Conservation (phyloP, 2,888 invertebrate genomes). For the Xanthorhoe designata region DNA sequence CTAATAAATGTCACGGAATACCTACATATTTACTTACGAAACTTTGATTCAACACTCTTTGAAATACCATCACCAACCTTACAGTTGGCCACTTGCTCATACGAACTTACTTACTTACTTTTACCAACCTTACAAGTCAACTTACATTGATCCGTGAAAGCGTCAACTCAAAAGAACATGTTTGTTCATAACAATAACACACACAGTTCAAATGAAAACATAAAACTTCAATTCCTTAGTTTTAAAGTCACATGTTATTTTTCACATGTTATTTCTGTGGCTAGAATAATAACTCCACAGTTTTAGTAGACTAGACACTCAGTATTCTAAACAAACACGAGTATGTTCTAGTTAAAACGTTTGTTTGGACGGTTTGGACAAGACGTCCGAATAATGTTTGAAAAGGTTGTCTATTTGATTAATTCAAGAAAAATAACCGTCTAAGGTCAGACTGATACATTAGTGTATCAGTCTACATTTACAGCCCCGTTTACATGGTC, state of each 20-base stretch:
- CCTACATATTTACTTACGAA: no score
- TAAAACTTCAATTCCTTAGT: neutral
- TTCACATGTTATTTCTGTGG: neutral
- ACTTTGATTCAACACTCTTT: no score
- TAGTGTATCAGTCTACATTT: no score
- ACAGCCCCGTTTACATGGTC: no score
- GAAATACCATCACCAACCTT: no score
- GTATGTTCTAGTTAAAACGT: neutral
- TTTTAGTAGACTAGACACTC: neutral
- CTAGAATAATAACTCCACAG: neutral
- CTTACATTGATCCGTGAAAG: no score
- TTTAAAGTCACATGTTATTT: neutral
- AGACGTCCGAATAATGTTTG: conserved; percentile 36
- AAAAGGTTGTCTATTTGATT: conserved; percentile 8
- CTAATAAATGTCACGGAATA: no score
- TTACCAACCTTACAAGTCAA: no score
- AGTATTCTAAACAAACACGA: neutral
- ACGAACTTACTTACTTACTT: no score
- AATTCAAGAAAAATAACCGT: neutral
- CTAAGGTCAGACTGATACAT: no score
- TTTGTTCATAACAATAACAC: neutral
- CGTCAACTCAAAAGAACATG: no score
- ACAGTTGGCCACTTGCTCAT: no score
- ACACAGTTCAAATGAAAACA: neutral
- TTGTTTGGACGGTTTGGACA: conserved; percentile 24